Percentiles rank a stretch among this genome's conserved stretches.
Conservation (phyloP, 2,113 vertebrate genomes). For the Lepus timidus region DNA sequence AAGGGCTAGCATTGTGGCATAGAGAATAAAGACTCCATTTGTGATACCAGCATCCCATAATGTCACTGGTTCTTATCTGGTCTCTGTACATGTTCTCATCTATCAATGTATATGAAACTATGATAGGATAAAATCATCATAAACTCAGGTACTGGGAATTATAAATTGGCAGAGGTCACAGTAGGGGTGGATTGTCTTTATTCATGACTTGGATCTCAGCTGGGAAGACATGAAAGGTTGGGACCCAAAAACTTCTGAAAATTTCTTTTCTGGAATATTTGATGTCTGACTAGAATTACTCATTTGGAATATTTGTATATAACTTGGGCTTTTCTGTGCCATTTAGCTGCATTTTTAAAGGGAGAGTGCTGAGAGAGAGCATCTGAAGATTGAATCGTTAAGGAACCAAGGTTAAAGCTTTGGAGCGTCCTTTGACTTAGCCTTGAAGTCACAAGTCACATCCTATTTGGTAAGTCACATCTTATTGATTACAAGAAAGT, state of each 20-base stretch:
- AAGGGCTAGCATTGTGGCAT: too few relatives aligned
- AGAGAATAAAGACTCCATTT: too few relatives aligned
- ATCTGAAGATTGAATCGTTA: background rate
- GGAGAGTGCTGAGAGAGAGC: background rate
- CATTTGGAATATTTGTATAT: background rate
- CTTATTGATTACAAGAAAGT: background rate
- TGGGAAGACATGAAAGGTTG: background rate
- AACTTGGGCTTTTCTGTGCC: background rate
- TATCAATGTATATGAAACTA: background rate
- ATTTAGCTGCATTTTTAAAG: conserved; percentile 3
- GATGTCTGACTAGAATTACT: background rate
- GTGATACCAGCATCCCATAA: too few relatives aligned
- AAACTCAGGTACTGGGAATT: background rate
- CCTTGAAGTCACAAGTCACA: background rate
- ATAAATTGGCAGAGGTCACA: background rate
- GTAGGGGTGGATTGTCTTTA: background rate
- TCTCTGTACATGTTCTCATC: background rate
- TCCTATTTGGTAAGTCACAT: background rate
- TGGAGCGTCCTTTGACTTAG: background rate
- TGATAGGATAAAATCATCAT: background rate
- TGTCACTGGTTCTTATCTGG: too few relatives aligned
- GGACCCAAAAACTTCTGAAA: background rate
- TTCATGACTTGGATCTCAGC: background rate
- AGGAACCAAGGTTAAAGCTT: background rate
- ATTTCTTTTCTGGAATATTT: background rate